These are phyloP conservation scores for Pseudocheirus occidentalis DNA, from an alignment of 2,797 vertebrate species.

Conservation along the genomic window DNA sequence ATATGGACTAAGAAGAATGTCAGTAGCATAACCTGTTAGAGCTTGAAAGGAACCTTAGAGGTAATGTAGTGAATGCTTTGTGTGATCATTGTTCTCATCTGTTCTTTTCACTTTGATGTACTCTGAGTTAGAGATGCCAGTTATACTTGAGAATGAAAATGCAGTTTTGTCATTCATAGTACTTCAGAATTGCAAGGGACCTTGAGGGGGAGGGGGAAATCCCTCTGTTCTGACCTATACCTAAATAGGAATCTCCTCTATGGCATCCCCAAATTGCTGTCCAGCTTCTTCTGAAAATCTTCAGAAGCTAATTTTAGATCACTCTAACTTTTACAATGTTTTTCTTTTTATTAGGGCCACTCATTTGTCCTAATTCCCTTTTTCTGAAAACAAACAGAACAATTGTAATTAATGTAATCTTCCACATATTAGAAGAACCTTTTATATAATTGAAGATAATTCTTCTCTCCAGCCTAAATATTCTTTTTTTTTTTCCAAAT, in stretches of 20 bases:
- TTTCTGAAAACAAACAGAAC: background rate
- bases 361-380: background rate
- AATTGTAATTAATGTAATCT: background rate
- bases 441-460: background rate
- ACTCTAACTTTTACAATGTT: background rate
- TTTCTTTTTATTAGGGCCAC: background rate
- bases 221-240: background rate
- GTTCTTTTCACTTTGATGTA: background rate
- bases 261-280: background rate
- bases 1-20: background rate
- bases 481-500: background rate
- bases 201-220: background rate
- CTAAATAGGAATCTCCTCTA: background rate
- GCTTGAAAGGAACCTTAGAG: background rate
- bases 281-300: background rate
- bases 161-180: background rate
- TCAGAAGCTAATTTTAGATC: background rate
- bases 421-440: background rate
- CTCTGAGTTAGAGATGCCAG: background rate
- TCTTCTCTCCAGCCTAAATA: background rate
- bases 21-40: background rate
- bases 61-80: background rate
- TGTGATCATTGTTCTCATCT: background rate
- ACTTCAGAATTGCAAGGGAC: background rate
- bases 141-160: background rate